Base-by-base conservation (phyloP, 2,797 vertebrate species). In the Cottoperca gobio region DNA sequence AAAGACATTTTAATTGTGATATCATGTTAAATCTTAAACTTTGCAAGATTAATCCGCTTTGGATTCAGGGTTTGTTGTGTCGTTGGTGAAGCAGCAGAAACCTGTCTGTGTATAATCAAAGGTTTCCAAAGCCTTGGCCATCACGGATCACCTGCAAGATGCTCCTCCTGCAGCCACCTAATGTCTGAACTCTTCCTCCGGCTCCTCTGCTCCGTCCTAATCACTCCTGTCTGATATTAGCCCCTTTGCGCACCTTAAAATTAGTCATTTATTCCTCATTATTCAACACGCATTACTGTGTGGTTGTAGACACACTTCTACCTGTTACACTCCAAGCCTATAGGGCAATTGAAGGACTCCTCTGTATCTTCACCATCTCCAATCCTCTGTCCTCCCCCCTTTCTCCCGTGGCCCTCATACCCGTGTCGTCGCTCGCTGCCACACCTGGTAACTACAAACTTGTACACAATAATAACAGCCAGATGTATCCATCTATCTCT, bases 381-480 rank as follows among this genome's bases (percentile, higher is more conserved):
- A 57, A 57, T 57, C 21, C 45, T 57, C 42, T 46, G 63, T 73
- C 57, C 63, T 54, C 45, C 16, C 67, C 43, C 42, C 65, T 48
- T 66, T 66, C 70, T 68, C 74, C 69, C 17, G 3, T 72, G 31
- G 69, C 77, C 85, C 80, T 78, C 62, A 19, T 28, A 79, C 87
- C 84, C 81, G 63, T 79, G 82, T 76, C 77, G 75, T 76, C 79
- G 86, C 79, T 84, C 43, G 60, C 83, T 74, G 81, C 89, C 89
- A 88, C 89, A 92, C 86, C 91, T 93, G 90, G 93, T 93, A 94
- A 93, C 89, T 94, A 93, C 92, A 93, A 93, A 92, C 91, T 91
- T 93, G 91, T 94, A 93, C 93, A 93, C 92, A 94, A 94, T 91
- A 94, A 93, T 93, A 95, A 94, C 89, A 91, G 90, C 88, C 85